phyloP scores from a whole-genome alignment of 2,888 invertebrate genomes.

The Troides oblongomaculatus region DNA sequence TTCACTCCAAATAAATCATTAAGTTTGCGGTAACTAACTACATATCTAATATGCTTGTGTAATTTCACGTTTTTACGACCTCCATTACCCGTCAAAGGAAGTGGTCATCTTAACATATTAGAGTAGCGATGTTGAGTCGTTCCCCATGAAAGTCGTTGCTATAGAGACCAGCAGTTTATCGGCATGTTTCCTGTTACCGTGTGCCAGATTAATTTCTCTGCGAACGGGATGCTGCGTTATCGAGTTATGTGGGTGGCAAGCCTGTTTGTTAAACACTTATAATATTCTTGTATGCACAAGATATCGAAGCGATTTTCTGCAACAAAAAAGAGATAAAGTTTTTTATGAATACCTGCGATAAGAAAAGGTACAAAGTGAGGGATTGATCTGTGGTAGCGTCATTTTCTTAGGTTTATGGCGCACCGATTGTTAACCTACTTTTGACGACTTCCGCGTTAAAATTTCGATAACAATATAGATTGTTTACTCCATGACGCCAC shows the following conservation, averaged over 20 bases:
- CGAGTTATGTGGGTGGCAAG: slow-evolving; percentile 65
- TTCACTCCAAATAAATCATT: slow-evolving; percentile 7
- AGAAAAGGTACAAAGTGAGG: slow-evolving; percentile 34
- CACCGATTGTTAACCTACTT: slow-evolving; percentile 23
- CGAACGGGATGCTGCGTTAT: slow-evolving; percentile 68
- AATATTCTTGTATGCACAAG: slow-evolving; percentile 73
- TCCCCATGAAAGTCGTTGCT: slow-evolving; percentile 37
- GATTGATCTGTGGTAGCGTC: slow-evolving; percentile 8
- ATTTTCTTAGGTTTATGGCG: slow-evolving; percentile 16
- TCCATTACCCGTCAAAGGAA: slow-evolving; percentile 32
- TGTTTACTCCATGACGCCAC: background rate
- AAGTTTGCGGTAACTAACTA: slow-evolving; percentile 23
- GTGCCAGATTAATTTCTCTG: slow-evolving; percentile 73
- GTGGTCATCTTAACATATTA: slow-evolving; percentile 70
- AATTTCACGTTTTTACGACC: slow-evolving; percentile 25
- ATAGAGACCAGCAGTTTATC: slow-evolving; percentile 50
- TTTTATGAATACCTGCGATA: slow-evolving; percentile 47
- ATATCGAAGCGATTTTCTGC: slow-evolving; percentile 72
- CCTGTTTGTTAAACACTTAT: slow-evolving; percentile 66
- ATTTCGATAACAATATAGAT: slow-evolving; percentile 5
- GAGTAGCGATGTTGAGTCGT: slow-evolving; percentile 37
- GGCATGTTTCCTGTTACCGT: slow-evolving; percentile 68
- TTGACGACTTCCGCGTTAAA: slow-evolving; percentile 16
- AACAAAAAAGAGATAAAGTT: slow-evolving; percentile 60
- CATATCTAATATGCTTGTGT: slow-evolving; percentile 28